Base-by-base conservation (phyloP, 2,888 invertebrate genomes). In the Cylindroiulus punctatus region DNA sequence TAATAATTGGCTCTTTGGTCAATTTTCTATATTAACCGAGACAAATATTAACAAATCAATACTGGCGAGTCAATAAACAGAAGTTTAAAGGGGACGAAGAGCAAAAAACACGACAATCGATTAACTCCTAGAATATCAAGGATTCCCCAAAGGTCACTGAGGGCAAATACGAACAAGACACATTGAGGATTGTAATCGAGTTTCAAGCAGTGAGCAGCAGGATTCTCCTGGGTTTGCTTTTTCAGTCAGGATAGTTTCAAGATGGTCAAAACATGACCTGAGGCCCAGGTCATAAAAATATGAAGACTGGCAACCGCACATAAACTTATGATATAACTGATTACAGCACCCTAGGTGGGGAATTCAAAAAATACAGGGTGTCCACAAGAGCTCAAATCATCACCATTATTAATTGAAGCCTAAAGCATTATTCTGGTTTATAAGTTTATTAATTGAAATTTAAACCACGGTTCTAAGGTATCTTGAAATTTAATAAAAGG, bases 251-350 rank as follows among this genome's bases (percentile, higher is more conserved):
- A 76, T 76, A 12, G 26, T 76, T 76, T 76, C 76, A 76, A 76
- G 76, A 76, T 76, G 76, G 76, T 76, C 76, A 76, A 76, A 76
- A 76, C 76, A 76, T 30, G 76, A 76, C 76, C 76, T 76, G 12
- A 22, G 30, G 76, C 76, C 5, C 10, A 10, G 22, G 14, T 76
- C 30, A 76, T 30, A 76, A 76, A 76, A 76, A 76, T 26, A 30
- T 30, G 76, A 76, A 76, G 76, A 76, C 76, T 30, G 76, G 76
- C 65, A 65, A 26, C 65, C 22, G 12, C 65, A 65, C 26, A 65
- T 65, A 26, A 65, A 22, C 8, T n/a, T 19, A n/a, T 10, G 26
- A 12, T 30, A 76, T 26, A 76, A 76, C 10, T 76, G 76, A 26
- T 7, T 76, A n/a, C n/a, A n/a, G 26, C 12, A 26, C 76, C 76